Base-by-base conservation (phyloP, 2,888 invertebrate genomes). In the Acleris sparsana region DNA sequence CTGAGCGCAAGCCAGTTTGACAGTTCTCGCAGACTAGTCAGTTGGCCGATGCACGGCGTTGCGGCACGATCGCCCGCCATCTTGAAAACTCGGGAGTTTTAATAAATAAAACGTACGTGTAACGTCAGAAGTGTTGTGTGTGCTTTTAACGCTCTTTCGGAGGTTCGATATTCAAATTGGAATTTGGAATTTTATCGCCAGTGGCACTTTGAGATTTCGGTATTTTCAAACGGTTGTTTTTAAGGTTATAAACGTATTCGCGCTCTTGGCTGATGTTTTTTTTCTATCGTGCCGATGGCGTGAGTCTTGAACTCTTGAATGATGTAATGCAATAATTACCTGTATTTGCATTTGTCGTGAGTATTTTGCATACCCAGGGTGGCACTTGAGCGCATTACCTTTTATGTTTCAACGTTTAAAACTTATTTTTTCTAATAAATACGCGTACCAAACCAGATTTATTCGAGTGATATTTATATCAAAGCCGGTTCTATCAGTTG, bases 11-110 rank as follows among this genome's bases (percentile, higher is more conserved):
- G 87, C 90, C 83, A 86, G 91, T 91, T 92, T 91, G 90, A 89
- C 90, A 88, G 88, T 87, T 88, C 82, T 77, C 81, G 78, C 70
- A 71, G 71, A 67, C 76, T 76, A 80, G 78, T 89, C 90, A 92
- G 92, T 92, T 86, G 86, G 89, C 87, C 91, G 89, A 86, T 84
- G 88, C 80, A 81, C 89, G 89, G 90, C 90, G 88, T 83, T 86
- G 89, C 88, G 89, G 88, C 74, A 83, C 78, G 80, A 81, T 78
- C 85, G 84, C 72, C 77, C 85, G 88, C 87, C 85, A 88, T 88
- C 64, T 88, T 86, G 83, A 73, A 78, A 84, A 80, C 83, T 70
- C 87, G 86, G 39, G 81, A 76, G 81, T 81, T 68, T 71, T 63
- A 69, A 78, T 84, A 87, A 87, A 85, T 85, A 88, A 87, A 88